Evolutionary conservation across 1,140 invertebrate species (phyloP).

Genomic region (Drosophila mauritiana): DNA sequence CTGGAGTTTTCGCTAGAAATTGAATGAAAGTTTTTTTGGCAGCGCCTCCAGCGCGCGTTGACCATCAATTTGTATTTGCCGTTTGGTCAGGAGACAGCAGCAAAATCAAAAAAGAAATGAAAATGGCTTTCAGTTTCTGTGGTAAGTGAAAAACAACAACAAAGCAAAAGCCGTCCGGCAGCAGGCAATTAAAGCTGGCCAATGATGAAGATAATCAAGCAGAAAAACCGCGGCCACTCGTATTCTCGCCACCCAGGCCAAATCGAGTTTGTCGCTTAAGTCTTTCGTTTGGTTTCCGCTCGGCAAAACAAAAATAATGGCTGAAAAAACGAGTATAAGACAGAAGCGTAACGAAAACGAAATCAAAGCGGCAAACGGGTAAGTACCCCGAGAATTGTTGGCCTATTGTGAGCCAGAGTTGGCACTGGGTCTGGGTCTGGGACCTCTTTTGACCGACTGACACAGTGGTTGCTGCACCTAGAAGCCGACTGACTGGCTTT

Average conservation of each 20-base stretch:
- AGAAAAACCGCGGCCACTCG: conserved; percentile 18
- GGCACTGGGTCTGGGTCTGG: conserved; percentile 23
- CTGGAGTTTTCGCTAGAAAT: conserved; percentile 59
- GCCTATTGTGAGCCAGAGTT: conserved; percentile 5
- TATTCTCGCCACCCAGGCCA: conserved; percentile 35
- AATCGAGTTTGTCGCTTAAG: conserved; percentile 81
- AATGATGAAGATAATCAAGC: conserved; percentile 37
- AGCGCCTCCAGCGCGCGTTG: conserved; percentile 29
- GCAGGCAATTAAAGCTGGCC: conserved; percentile 53
- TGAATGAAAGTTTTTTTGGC: conserved; percentile 71
- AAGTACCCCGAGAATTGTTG: conserved; percentile 17
- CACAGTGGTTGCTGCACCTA: conserved; percentile 52
- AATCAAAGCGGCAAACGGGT: conserved; percentile 65
- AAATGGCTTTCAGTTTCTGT: conserved; percentile 46
- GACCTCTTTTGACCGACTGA: conserved; percentile 68
- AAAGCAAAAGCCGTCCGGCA: conserved; percentile 30
- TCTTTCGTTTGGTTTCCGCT: conserved; percentile 70
- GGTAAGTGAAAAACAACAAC: conserved; percentile 42
- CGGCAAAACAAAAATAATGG: background rate
- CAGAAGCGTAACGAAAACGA: conserved; percentile 77
- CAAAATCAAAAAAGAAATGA: conserved; percentile 58
- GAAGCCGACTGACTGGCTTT: conserved; percentile 23
- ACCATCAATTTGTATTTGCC: conserved; percentile 44
- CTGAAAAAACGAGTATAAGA: conserved; percentile 14
- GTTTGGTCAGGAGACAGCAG: conserved; percentile 32